These are phyloP conservation scores for Calliphora vomitoria DNA, from an alignment of 2,888 invertebrate species.

Conservation along the genomic window DNA sequence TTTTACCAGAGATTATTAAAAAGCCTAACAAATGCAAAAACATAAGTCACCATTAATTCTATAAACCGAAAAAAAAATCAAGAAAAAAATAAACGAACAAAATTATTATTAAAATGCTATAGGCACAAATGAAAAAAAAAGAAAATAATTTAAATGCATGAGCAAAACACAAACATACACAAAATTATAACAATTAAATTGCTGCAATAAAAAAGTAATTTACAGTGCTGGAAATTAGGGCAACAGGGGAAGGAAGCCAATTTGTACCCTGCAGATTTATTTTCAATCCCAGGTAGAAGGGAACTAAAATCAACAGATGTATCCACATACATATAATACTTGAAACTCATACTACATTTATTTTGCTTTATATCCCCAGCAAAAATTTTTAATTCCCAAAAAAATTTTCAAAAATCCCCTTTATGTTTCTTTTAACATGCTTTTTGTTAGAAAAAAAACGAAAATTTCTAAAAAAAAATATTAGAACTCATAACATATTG, in stretches of 20 bases:
- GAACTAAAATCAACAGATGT: too few species aligned
- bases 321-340: too few species aligned
- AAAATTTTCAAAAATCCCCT: too few species aligned
- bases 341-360: too few species aligned
- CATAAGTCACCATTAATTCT: slow-evolving; percentile 66
- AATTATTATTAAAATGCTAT: slow-evolving; percentile 3
- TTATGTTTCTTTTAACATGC: too few species aligned
- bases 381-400: too few species aligned
- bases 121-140: slow-evolving; percentile 3
- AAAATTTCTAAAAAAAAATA: too few species aligned
- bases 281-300: too few species aligned
- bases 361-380: too few species aligned
- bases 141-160: slow-evolving; percentile 4
- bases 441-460: too few species aligned
- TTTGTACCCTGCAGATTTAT: too few species aligned
- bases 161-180: not conserved
- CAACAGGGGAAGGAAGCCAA: not conserved
- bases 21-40: slow-evolving; percentile 61
- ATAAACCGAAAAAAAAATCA: slow-evolving; percentile 20
- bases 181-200: not conserved
- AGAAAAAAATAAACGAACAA: not conserved
- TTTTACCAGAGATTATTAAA: slow-evolving; percentile 64
- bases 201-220: not conserved
- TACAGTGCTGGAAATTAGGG: not conserved
- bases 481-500: too few species aligned